A percentile compares a stretch with the other conserved stretches of the same genome.
phyloP scores from a whole-genome alignment of 2,888 invertebrate genomes.

The Timandra comae region DNA sequence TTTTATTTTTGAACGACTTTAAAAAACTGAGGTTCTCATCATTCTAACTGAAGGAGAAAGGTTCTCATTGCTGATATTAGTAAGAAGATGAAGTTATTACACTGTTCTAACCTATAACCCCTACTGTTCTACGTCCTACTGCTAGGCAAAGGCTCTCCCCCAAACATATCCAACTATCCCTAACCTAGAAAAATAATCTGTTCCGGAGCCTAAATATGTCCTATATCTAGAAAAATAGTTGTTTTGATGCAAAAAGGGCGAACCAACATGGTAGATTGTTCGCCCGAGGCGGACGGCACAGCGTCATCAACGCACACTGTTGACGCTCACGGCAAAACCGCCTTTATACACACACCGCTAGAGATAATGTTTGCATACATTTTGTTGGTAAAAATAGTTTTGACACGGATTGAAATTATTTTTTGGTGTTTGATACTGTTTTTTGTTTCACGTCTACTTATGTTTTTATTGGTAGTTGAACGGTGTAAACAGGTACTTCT shows the following conservation, averaged over 20 bases:
- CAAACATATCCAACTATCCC: no score
- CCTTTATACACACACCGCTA: background rate
- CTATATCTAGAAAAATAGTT: background rate
- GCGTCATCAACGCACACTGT: conserved; percentile 9
- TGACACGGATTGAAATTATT: background rate
- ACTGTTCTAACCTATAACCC: no score
- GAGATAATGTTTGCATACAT: background rate
- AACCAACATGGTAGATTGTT: conserved; percentile 37
- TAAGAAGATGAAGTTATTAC: no score
- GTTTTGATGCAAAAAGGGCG: conserved; percentile 25
- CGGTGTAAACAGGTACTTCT: no score
- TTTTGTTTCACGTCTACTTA: background rate
- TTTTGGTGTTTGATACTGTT: background rate
- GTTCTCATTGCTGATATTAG: no score
- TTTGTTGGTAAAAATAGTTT: background rate
- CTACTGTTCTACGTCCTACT: no score
- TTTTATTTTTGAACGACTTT: no score
- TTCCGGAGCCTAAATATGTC: background rate
- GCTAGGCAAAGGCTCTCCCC: no score
- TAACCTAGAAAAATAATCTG: no score
- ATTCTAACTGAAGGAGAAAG: no score
- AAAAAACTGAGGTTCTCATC: no score
- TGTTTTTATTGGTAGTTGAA: background rate
- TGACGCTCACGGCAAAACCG: background rate
- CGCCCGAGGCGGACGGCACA: conserved; percentile 26